Evolutionary conservation across 2,113 vertebrate genomes (phyloP).

Genomic region (Serilophus lunatus): DNA sequence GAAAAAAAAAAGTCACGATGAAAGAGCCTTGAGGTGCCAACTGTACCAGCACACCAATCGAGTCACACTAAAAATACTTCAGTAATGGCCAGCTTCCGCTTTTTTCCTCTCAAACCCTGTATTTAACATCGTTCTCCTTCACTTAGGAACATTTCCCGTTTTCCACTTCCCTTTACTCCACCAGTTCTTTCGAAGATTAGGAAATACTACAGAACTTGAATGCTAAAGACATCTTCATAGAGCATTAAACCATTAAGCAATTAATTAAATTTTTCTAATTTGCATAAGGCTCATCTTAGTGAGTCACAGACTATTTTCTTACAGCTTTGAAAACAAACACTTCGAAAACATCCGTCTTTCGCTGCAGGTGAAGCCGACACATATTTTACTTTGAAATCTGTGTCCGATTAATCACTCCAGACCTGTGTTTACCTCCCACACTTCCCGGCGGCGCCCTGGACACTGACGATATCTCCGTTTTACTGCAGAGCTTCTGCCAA

Average conservation of each 20-base stretch:
- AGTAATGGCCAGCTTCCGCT: conserved; percentile 23
- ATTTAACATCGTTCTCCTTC: conserved; percentile 4
- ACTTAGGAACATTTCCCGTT: not conserved
- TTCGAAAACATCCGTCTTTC: not conserved
- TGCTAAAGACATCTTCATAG: not conserved
- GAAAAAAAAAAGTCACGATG: not conserved
- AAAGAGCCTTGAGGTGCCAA: not conserved
- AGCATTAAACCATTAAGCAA: not conserved
- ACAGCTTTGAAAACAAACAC: not conserved
- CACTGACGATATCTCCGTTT: rapidly evolving
- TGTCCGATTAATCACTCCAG: not conserved
- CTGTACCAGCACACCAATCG: not conserved
- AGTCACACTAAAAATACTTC: conserved; percentile 37
- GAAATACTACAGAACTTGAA: not conserved
- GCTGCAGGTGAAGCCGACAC: not conserved
- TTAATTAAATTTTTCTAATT: not conserved
- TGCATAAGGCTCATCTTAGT: not conserved
- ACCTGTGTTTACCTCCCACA: not conserved
- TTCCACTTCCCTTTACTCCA: not conserved
- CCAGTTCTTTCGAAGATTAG: not conserved
- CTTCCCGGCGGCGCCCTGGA: not conserved
- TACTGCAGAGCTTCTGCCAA: not conserved
- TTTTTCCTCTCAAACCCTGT: not conserved
- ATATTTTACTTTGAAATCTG: not conserved
- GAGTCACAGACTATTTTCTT: not conserved